Percentiles rank a stretch among this genome's conserved stretches.
phyloP scores from a whole-genome alignment of 2,797 vertebrate species.

The Cossypha niveicapilla region DNA sequence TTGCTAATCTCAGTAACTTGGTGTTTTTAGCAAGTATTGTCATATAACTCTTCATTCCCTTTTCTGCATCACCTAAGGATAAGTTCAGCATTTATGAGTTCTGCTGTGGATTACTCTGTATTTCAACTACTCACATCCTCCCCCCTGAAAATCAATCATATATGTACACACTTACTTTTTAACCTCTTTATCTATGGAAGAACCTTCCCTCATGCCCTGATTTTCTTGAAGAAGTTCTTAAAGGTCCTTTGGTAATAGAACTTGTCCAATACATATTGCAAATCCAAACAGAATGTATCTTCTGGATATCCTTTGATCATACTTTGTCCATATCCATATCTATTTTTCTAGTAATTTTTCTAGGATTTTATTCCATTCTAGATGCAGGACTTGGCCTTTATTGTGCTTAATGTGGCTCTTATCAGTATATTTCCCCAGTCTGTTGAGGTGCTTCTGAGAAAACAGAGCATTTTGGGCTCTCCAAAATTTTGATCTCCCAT shows the following conservation, averaged over 20 bases:
- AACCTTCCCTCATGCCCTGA: background rate
- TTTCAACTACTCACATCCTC: background rate
- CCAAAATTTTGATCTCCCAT: background rate
- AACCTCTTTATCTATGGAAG: background rate
- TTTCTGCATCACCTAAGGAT: background rate
- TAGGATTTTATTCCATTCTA: background rate
- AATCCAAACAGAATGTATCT: background rate
- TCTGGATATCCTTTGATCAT: background rate
- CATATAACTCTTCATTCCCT: background rate
- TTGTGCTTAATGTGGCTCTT: background rate
- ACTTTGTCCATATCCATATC: background rate
- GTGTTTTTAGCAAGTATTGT: background rate
- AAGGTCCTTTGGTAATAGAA: background rate
- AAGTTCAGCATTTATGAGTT: background rate
- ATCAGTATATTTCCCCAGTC: background rate
- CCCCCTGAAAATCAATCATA: background rate
- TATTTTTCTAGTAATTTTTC: background rate
- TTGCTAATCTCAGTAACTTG: background rate
- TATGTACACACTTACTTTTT: background rate
- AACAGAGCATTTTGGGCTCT: background rate
- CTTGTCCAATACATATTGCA: background rate
- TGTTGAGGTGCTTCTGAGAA: background rate
- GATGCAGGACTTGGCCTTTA: background rate
- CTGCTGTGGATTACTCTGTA: background rate
- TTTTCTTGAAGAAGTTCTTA: background rate